Evolutionary conservation across 2,797 vertebrate species (phyloP).

Genomic region (Anolis apletophallus): DNA sequence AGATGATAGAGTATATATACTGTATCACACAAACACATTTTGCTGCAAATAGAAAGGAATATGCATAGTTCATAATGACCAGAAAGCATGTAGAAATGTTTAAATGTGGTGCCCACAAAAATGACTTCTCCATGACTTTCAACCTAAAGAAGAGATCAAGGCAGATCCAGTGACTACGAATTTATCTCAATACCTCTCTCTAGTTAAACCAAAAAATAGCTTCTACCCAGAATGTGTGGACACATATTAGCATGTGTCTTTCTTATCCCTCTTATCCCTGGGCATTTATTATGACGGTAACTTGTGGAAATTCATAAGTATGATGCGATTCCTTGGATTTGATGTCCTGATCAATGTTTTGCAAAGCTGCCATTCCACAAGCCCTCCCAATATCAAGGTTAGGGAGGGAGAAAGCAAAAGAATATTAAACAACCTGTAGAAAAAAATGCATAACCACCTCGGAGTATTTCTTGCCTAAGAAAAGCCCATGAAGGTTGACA

Average conservation of each 20-base stretch:
- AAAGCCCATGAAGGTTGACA: too few relatives aligned
- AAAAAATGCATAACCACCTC: too few relatives aligned
- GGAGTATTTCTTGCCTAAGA: too few relatives aligned
- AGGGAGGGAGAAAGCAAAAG: neutral
- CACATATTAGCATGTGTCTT: conserved; percentile 60
- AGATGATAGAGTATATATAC: neutral
- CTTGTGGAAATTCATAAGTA: conserved; percentile 80
- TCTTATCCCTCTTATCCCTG: conserved; percentile 70
- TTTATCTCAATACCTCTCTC: conserved; percentile 64
- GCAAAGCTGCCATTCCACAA: conserved; percentile 59
- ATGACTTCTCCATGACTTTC: conserved; percentile 43
- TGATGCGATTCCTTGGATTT: conserved; percentile 74
- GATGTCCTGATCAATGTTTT: conserved; percentile 70
- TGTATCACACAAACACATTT: neutral
- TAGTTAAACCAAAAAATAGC: conserved; percentile 56
- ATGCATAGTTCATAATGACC: too few relatives aligned
- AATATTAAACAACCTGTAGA: neutral
- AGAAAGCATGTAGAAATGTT: neutral
- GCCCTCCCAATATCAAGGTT: neutral
- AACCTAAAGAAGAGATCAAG: conserved; percentile 54
- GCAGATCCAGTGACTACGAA: conserved; percentile 68
- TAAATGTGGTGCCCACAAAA: neutral
- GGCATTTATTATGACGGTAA: conserved; percentile 78
- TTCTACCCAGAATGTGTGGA: conserved; percentile 38
- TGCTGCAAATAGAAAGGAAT: too few relatives aligned